Evolutionary conservation across 2,797 vertebrate genomes (phyloP).

Genomic region (Anas acuta): DNA sequence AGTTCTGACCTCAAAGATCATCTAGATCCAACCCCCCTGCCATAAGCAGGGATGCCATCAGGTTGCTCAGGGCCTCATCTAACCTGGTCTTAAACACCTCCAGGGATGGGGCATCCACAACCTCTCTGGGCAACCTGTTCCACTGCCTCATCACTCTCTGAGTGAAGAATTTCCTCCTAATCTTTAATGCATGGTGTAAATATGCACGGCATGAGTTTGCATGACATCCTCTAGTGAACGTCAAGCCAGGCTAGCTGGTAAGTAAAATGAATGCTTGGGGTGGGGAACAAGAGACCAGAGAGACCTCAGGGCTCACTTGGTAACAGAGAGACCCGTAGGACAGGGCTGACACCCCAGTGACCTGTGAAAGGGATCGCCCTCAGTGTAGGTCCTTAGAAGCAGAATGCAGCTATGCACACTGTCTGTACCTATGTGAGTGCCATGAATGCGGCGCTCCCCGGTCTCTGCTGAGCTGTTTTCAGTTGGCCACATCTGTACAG

Average conservation of each 20-base stretch:
- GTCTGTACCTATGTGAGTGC: not conserved
- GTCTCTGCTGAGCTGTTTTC: not conserved
- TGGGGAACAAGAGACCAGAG: not conserved
- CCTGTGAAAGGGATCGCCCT: not conserved
- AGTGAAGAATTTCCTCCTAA: too few species aligned
- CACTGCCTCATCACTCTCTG: too few species aligned
- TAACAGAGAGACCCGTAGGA: not conserved
- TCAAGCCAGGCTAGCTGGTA: not conserved
- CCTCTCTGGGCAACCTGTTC: too few species aligned
- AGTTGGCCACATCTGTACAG: not conserved
- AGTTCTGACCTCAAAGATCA: too few species aligned
- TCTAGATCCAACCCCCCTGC: too few species aligned
- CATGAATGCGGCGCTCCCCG: accelerated
- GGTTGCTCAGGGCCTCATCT: too few species aligned
- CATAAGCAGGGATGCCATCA: too few species aligned
- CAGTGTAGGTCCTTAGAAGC: not conserved
- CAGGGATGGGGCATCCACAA: too few species aligned
- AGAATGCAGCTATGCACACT: not conserved
- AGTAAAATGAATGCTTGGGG: too few species aligned
- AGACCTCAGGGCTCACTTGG: not conserved
- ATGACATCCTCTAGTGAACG: accelerated
- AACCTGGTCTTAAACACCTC: too few species aligned
- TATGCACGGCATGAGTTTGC: not conserved
- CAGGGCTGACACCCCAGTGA: not conserved
- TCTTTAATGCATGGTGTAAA: too few species aligned